Base-by-base conservation (phyloP, 2,113 vertebrate genomes). In the Protomyctophum bolini region DNA sequence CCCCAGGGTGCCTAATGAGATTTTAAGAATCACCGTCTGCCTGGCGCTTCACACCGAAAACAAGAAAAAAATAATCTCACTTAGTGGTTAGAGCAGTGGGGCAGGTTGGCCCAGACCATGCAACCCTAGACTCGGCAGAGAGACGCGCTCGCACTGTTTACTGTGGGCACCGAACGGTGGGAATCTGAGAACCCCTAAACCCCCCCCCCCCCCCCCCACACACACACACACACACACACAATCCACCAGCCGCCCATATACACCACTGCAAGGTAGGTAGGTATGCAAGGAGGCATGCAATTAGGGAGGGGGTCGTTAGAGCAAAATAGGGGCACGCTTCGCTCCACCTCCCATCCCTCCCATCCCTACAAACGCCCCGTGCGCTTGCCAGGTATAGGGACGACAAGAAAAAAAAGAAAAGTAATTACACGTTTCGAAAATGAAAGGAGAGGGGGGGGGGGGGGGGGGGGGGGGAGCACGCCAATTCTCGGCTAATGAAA, bases 401-500 rank as follows among this genome's bases (percentile, higher is more conserved):
- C 28, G 65, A 77, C 46, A 29, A 41, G 33, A 41, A 41, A 6
- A 41, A 41, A 66, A 58, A 29, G 21, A 63, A 67, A 50, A 73
- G 21, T 50, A 50, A 50, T 50, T 50, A 41, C 10, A 50, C 10
- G 49, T 41, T 41, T 41, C 33, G 33, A 4, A 66, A 67, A 60
- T 33, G 48, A 55, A 47, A 50, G 59, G 62, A 70, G 47, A 6
- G n/a, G 29, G 67, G 50, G 48, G 58, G 70, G 66, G 33, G 56
- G 52, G 21, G 72, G 1, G 62, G 50, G 48, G 58, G 70, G 66
- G 33, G 56, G 52, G 21, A 72, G 33, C 33, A 41, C 85, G 72
- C 86, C 81, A 92, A 78, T 66, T 41, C 33, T 41, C 33, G 12
- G 67, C 70, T 64, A 90, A 91, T 72, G 76, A 83, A 89, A 76